Base-by-base conservation (phyloP, 2,113 vertebrate species). In the Stictonetta naevosa region DNA sequence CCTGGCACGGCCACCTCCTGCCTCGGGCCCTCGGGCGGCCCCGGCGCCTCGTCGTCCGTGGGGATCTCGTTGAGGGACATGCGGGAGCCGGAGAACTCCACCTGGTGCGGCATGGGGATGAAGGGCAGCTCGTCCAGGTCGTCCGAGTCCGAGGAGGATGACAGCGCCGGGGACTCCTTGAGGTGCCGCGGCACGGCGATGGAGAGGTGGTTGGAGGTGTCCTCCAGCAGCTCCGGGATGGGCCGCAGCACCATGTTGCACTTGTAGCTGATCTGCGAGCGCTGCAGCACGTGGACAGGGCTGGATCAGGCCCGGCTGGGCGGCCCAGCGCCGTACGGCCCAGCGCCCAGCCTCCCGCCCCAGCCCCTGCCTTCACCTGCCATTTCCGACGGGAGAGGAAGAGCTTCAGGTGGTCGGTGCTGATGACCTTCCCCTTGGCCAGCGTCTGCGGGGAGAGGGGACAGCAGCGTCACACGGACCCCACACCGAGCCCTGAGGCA, bases 171-270 rank as follows among this genome's bases (percentile, higher is more conserved):
- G 0, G 98, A 98, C 66, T 99, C 98, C 84, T 98, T 98, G 23
- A 98, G 98, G 92, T 99, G 98, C 68, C 98, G 98, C 63, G 99
- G 99, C 83, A 99, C 98, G 0, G 99, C 99, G 3, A 99, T 99
- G 95, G 99, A 99, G 75, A 99, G 98, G 79, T 99, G 99, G 94
- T 98, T 99, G 20, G 98, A 98, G 0, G 98, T 98, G 79, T 99
- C 99, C 75, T 99, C 98, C 73, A 99, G 97, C 86, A 99, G 95
- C 93, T 99, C 99, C 0, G 99, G 98, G 94, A 99, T 99, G 0
- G 99, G 99, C 73, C 99, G 98, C 97, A 99, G 98, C 84, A 99
- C 99, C 99, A 99, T 99, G 95, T 99, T 99, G 93, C 99, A 99
- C 96, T 99, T 99, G 96, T 99, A 99, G 97, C 98, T 99, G 98